phyloP scores from a whole-genome alignment of 2,888 invertebrate genomes.

The Chymomyza procnemis region DNA sequence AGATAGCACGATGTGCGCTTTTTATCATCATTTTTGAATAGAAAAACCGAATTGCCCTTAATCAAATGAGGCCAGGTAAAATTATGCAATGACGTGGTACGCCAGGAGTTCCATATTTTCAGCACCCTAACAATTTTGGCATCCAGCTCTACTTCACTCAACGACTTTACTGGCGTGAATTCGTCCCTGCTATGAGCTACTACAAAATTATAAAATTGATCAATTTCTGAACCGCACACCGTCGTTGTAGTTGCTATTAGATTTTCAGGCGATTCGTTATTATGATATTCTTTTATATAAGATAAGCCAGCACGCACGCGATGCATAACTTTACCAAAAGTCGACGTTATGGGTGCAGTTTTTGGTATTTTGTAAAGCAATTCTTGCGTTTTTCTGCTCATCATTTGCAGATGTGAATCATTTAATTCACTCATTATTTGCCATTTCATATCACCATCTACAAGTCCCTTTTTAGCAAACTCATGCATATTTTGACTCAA shows the following conservation, averaged over 20 bases:
- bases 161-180: neutral
- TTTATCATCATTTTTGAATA: conserved; percentile 14
- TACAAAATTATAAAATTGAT: neutral
- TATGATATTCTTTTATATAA: too few species aligned
- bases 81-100: conserved; percentile 18
- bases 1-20: conserved; percentile 53
- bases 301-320: too few species aligned
- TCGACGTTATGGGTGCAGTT: too few species aligned
- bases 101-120: neutral
- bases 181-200: conserved; percentile 31
- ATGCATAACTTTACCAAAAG: too few species aligned
- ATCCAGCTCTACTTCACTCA: conserved; percentile 14
- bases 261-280: neutral
- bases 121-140: conserved; percentile 12
- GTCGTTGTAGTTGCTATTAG: neutral
- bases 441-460: too few species aligned
- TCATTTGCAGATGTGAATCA: too few species aligned
- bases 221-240: neutral
- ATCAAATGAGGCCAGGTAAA: conserved; percentile 56
- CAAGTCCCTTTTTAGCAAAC: too few species aligned
- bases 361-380: too few species aligned
- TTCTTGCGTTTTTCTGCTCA: too few species aligned
- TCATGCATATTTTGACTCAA: too few species aligned
- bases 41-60: conserved; percentile 26
- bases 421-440: too few species aligned